Evolutionary conservation across 2,888 invertebrate species (phyloP).

Genomic region (Leptopterna dolabrata): DNA sequence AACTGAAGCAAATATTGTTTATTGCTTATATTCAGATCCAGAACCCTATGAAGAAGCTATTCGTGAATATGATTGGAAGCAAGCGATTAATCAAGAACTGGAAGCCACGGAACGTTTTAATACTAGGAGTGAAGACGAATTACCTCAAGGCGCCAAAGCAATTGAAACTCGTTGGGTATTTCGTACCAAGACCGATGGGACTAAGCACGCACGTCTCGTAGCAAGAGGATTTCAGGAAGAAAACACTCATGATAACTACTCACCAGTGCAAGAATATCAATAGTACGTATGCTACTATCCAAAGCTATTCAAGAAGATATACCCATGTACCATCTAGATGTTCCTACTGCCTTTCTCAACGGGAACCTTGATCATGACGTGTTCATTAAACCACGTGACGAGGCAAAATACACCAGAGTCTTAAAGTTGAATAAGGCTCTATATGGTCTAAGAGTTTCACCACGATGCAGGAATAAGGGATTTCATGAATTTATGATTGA

Average conservation of each 20-base stretch:
- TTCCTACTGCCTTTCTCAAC: not conserved
- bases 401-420: no score
- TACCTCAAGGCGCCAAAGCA: slow-evolving; percentile 38
- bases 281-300: not conserved
- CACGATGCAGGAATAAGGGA: no score
- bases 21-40: not conserved
- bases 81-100: slow-evolving; percentile 49
- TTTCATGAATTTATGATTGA: no score
- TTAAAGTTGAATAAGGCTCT: no score
- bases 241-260: not conserved
- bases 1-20: not conserved
- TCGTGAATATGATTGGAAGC: not conserved
- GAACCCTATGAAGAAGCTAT: not conserved
- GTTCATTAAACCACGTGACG: not conserved
- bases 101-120: slow-evolving; percentile 36
- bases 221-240: slow-evolving; percentile 53
- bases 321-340: not conserved
- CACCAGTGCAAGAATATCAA: not conserved
- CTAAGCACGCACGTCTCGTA: slow-evolving; percentile 54
- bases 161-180: slow-evolving; percentile 56
- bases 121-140: slow-evolving; percentile 36
- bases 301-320: not conserved
- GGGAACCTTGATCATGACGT: not conserved
- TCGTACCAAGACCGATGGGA: slow-evolving; percentile 37
- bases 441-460: no score